Evolutionary conservation across 2,113 vertebrate species (phyloP), one percentile per base, ranked within the genome.

Genomic region (Leptodactylus fuscus): DNA sequence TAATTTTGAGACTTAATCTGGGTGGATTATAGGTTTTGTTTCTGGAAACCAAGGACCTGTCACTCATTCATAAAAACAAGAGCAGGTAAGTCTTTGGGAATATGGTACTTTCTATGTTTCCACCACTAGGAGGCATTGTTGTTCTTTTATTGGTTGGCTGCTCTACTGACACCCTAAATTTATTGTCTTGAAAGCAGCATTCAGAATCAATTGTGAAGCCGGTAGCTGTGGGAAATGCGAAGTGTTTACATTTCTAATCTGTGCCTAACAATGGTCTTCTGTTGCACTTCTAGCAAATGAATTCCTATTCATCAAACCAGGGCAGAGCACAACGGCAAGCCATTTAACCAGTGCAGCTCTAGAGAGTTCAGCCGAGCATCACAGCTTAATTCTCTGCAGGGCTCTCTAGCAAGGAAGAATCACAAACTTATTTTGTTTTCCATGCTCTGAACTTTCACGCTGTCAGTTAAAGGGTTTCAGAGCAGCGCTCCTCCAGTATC

Each of bases 61-160:
- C 60, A 69, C 55, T 18, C 15, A 38, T 5, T 53, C 15, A 1
- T 5, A 51, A 41, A 62, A 41, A 58, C 81, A 41, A 4, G 27
- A 36, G 29, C 48, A 71, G 48, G 34, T 44, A 38, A 18, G 51
- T 41, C 3, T 12, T 55, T 20, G n/a, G 20, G 46, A 71, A 51
- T 53, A 10, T 55, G 48, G 4, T 27, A 44, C 15, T 32, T 74
- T 16, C 32, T n/a, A 7, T 22, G 8, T 6, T 69, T 58, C 34
- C 1, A 24, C 90, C 94, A 62, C 89, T 90, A 94, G 94, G 87
- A 92, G 94, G 93, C 94, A 94, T 89, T 90, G 92, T 88, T 88
- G 89, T 44, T 85, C 92, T 93, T 91, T 90, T 58, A 83, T 24
- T 79, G 87, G 48, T 15, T 24, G 2, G 53, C 48, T 1, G 0